Percentiles rank a stretch among this genome's conserved stretches.
phyloP scores from a whole-genome alignment of 2,797 vertebrate species.

The Gymnoscopelus microlampas region DNA sequence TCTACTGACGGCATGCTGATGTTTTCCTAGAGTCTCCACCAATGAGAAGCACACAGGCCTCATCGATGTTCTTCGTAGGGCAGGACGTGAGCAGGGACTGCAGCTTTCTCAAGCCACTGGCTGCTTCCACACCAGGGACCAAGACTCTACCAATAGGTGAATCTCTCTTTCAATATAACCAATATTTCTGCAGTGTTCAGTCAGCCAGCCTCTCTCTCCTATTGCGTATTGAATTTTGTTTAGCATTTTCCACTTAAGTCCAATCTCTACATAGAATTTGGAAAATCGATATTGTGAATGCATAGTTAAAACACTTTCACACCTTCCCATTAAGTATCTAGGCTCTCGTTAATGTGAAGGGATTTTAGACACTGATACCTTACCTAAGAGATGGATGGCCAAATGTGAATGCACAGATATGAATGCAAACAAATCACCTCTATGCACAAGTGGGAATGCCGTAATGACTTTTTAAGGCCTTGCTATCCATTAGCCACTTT shows the following conservation, averaged over 20 bases:
- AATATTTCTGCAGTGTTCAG: neutral
- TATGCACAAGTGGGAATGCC: conserved; percentile 64
- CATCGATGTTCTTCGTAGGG: conserved; percentile 86
- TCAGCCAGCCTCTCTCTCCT: neutral
- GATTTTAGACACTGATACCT: too few relatives aligned
- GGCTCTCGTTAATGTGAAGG: too few relatives aligned
- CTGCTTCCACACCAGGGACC: conserved; percentile 85
- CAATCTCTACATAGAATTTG: too few relatives aligned
- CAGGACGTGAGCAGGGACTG: conserved; percentile 87
- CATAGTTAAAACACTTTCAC: too few relatives aligned
- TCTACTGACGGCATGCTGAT: neutral
- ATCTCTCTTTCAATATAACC: neutral
- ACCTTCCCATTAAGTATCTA: too few relatives aligned
- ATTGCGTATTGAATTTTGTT: too few relatives aligned
- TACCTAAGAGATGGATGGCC: too few relatives aligned
- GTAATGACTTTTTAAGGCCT: conserved; percentile 77
- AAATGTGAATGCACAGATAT: conserved; percentile 3
- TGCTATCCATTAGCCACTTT: conserved; percentile 69
- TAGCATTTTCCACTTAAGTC: too few relatives aligned
- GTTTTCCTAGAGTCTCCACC: conserved; percentile 87
- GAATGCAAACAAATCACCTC: conserved; percentile 62
- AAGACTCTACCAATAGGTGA: conserved; percentile 92
- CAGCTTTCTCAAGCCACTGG: conserved; percentile 89
- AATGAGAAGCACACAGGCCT: conserved; percentile 79
- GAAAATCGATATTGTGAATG: too few relatives aligned